These are phyloP conservation scores for Dromococcyx pavoninus DNA, from an alignment of 2,797 vertebrate genomes.

Conservation along the genomic window DNA sequence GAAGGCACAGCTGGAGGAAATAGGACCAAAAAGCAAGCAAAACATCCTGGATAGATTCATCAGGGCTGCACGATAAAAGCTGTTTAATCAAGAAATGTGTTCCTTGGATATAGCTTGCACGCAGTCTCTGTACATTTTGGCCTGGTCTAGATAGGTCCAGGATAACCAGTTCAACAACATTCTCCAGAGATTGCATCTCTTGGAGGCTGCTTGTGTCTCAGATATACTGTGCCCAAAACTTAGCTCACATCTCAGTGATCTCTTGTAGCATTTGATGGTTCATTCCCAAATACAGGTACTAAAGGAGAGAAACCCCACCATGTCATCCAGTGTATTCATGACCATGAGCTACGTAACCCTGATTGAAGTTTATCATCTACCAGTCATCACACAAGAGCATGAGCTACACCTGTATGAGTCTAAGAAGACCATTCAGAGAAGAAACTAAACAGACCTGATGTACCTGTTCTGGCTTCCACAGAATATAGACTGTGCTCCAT, in stretches of 20 bases:
- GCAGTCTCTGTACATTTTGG: neutral
- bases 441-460: neutral
- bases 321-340: neutral
- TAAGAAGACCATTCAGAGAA: neutral
- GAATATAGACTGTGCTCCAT: neutral
- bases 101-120: neutral
- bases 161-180: slow-evolving; percentile 58
- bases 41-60: neutral
- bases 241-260: neutral
- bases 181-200: slow-evolving; percentile 28
- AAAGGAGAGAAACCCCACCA: neutral
- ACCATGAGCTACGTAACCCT: neutral
- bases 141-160: neutral
- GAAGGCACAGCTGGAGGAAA: neutral
- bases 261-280: neutral
- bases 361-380: neutral
- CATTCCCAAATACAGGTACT: neutral
- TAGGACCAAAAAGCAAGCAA: neutral
- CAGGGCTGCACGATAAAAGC: neutral
- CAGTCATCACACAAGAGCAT: neutral
- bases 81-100: neutral
- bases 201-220: neutral
- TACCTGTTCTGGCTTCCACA: neutral
- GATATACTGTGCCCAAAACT: neutral
- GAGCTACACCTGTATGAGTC: neutral